Evolutionary conservation across 2,797 vertebrate species (phyloP), one percentile per base, ranked within the genome.

Genomic region (Halcyon smyrnensis): DNA sequence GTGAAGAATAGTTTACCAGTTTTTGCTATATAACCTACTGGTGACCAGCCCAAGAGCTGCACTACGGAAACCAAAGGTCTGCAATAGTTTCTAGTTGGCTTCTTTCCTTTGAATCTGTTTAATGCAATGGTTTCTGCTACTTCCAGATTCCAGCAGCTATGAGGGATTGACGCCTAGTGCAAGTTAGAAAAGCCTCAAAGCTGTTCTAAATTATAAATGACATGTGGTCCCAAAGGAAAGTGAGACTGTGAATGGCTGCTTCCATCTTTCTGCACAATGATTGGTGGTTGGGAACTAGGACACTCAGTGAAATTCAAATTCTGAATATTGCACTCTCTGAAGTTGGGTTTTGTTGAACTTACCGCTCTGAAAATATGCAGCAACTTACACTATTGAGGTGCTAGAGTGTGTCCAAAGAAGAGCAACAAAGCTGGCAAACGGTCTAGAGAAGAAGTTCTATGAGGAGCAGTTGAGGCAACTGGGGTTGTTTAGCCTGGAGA

Each of bases 1-100:
- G 56, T 64, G 87, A 97, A 69, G 64, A 95, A 80, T 46, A 65
- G n/a, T 89, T 93, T 69, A 68, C 62, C 36, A 41, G 41, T 79
- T 94, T 94, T 86, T 76, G 64, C 19, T 25, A 28, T 37, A 30
- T 54, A 83, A 46, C 83, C 28, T 78, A 32, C 24, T 59, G 50
- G 54, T 39, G 59, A 88, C 12, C 50, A 89, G 64, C 76, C 59
- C 80, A 79, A 77, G 73, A 87, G 23, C 43, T 93, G 64, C 34
- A n/a, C 37, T 86, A 19, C 20, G 63, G 59, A 82, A 91, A 85
- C 23, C 46, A 89, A 83, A 69, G 21, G 28, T 27, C 60, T 84
- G n/a, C n/a, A 80, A 19, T 56, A 76, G 71, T 39, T 21, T 85
- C 60, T 14, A 77, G 18, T 2, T 86, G 56, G 32, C 19, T 73